These are phyloP conservation scores for Puntigrus tetrazona DNA, from an alignment of 2,113 vertebrate species.

Conservation along the genomic window DNA sequence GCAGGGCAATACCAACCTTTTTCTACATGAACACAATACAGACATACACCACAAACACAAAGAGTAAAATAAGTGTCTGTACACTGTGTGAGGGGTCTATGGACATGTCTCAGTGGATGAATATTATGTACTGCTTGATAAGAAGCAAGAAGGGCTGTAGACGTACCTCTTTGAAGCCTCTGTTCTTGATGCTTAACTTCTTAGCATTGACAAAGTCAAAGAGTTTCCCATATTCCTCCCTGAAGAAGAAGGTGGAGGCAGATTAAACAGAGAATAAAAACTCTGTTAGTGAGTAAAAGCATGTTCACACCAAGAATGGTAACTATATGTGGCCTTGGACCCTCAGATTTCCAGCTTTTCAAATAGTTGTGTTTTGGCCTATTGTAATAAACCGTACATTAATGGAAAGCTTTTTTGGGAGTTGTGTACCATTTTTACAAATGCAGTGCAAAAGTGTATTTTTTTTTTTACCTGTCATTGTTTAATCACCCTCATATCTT, in stretches of 20 bases:
- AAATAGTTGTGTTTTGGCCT: too few relatives aligned
- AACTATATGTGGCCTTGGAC: not conserved
- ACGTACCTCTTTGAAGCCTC: conserved; percentile 94
- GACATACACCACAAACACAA: conserved; percentile 54
- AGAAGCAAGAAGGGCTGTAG: not conserved
- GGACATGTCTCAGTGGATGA: not conserved
- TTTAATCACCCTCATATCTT: too few relatives aligned
- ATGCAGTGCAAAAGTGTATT: not conserved
- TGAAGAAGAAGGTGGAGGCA: conserved; percentile 53
- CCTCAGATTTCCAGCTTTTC: too few relatives aligned
- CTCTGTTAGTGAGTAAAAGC: not conserved
- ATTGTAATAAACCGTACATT: too few relatives aligned
- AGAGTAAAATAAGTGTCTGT: conserved; percentile 40
- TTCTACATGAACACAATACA: conserved; percentile 57
- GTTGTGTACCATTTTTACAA: not conserved
- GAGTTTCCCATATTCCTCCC: conserved; percentile 96
- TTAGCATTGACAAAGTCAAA: conserved; percentile 98
- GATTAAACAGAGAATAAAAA: not conserved
- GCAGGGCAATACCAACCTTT: conserved; percentile 54
- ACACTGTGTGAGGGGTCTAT: not conserved
- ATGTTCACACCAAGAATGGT: not conserved
- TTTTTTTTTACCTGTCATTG: too few relatives aligned
- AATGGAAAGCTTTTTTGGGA: too few relatives aligned
- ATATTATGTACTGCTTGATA: not conserved
- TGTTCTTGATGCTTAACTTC: conserved; percentile 98